These are phyloP conservation scores for Solenopsis invicta DNA, from an alignment of 1,140 invertebrate species.

Conservation along the genomic window DNA sequence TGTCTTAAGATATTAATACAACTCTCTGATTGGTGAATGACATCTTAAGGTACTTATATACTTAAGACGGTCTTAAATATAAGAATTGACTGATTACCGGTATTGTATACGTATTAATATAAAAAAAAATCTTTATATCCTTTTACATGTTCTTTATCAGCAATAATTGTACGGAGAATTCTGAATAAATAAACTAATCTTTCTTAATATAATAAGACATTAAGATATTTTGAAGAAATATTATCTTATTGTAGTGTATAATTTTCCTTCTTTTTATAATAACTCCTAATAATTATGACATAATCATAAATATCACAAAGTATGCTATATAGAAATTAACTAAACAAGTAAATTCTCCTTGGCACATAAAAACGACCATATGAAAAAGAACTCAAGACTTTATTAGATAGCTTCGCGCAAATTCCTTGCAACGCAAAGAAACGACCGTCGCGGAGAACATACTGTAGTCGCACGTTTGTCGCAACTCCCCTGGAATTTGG, in stretches of 20 bases:
- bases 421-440: conserved; percentile 6
- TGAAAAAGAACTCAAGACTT: conserved; percentile 23
- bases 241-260: not conserved
- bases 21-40: no score
- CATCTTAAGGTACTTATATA: no score
- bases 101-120: not conserved
- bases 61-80: no score
- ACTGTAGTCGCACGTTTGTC: conserved; percentile 74
- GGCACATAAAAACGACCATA: not conserved
- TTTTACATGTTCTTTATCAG: not conserved
- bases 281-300: conserved; percentile 6
- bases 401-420: conserved; percentile 47
- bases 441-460: conserved; percentile 40
- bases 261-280: not conserved
- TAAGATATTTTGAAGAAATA: not conserved
- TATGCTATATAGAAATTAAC: conserved; percentile 15
- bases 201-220: not conserved
- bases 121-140: not conserved
- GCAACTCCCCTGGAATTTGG: conserved; percentile 66
- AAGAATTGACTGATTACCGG: no score
- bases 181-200: not conserved
- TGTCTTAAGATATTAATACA: no score
- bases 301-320: not conserved
- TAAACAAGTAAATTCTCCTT: not conserved
- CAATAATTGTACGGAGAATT: conserved; percentile 2